Base-by-base conservation (phyloP, 2,797 vertebrate species). In the Oreonectes daqikongensis region DNA sequence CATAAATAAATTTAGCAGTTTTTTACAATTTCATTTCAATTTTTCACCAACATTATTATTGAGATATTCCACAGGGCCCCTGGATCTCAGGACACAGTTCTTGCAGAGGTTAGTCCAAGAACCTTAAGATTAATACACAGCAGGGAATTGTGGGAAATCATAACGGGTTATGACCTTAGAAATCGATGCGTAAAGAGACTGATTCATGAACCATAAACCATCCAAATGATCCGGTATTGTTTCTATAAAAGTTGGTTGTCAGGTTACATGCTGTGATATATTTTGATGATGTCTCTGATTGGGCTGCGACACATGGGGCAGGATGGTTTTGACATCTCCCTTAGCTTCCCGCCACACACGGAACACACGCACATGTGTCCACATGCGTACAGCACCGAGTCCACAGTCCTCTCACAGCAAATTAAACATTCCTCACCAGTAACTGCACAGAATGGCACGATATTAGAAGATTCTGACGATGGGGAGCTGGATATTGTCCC, bases 331-430 rank as follows among this genome's bases (percentile, higher is more conserved):
- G 94, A 87, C 88, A 95, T 95, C 90, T 95, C 96, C 93, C 95
- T 97, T 74, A 98, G 94, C 84, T 94, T 95, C 81, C 95, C 85
- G 81, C 96, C 96, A 7, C 96, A 98, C 0, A 90, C 85, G 64
- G 96, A 97, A 88, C 97, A 99, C 79, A 98, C 92, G 91, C 97
- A 99, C 97, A 99, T 98, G 92, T 99, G 96, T 67, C 96, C 96
- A 20, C 96, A 98, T 44, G 95, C 92, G 82, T 98, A 98, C 89
- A 98, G 96, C 84, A 98, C 96, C 0, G 96, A 95, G 93, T 98
- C 96, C 89, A 97, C 96, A 17, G 87, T 61, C 71, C 96, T 95
- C 88, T 98, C 96, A 0, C 96, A 98, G 89, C 96, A 98, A 88
- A 98, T 97, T 79, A 96, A 95, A 87, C 96, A 98, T 85, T 98